phyloP scores from a whole-genome alignment of 2,888 invertebrate species.

The Drosophila mimica region DNA sequence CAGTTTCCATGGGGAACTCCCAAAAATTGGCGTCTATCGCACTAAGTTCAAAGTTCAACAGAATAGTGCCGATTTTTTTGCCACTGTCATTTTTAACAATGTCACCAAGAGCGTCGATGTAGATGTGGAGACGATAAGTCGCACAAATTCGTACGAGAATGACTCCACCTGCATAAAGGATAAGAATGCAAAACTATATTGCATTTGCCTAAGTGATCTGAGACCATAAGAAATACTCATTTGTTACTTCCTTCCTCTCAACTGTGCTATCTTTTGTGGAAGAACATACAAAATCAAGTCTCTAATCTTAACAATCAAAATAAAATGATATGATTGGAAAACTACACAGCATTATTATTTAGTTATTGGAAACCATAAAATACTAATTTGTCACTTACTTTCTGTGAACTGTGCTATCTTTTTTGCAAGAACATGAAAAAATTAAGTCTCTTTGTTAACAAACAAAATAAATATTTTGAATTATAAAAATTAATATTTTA shows the following conservation, averaged over 20 bases:
- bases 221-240: not conserved
- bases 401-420: too few relatives aligned
- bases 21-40: constrained; percentile 43
- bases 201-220: constrained; percentile 48
- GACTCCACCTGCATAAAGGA: constrained; percentile 85
- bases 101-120: constrained; percentile 83
- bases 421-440: too few relatives aligned
- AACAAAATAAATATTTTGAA: too few relatives aligned
- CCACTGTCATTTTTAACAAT: constrained; percentile 86
- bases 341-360: too few relatives aligned
- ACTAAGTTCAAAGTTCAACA: constrained; percentile 88
- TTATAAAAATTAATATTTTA: too few relatives aligned
- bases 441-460: too few relatives aligned
- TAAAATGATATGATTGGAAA: too few relatives aligned
- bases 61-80: constrained; percentile 88
- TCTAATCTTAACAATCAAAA: too few relatives aligned
- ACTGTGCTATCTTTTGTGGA: not conserved
- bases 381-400: too few relatives aligned
- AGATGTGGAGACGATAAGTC: constrained; percentile 86
- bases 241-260: not conserved
- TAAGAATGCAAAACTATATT: constrained; percentile 65
- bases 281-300: not conserved
- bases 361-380: too few relatives aligned
- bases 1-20: constrained; percentile 15
- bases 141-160: constrained; percentile 85